Conservation (phyloP, 2,113 vertebrate genomes). For the Dryoscopus gambensis region DNA sequence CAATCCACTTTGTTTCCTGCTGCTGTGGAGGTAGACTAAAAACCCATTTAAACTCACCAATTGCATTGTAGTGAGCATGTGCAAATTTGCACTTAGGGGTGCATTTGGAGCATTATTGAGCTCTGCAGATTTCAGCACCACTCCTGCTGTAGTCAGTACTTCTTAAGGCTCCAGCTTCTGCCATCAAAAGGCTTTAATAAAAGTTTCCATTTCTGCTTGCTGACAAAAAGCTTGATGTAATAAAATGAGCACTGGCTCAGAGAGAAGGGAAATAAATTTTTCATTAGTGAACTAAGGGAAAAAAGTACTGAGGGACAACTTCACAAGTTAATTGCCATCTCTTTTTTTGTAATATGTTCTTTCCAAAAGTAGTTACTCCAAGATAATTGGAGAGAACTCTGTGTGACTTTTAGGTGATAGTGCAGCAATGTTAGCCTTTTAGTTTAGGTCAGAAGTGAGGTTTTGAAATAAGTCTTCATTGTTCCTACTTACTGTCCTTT, state of each 20-base stretch:
- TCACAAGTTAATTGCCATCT: background rate
- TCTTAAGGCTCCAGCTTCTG: background rate
- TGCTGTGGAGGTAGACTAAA: background rate
- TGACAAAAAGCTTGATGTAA: background rate
- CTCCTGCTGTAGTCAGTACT: background rate
- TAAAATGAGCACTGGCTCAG: background rate
- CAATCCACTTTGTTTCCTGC: background rate
- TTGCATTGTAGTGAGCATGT: background rate
- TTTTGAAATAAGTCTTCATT: background rate
- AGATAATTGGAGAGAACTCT: background rate
- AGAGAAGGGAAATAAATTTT: constrained; percentile 18
- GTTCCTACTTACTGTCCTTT: background rate
- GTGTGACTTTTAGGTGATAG: background rate
- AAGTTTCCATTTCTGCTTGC: constrained; percentile 10
- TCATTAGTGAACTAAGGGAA: background rate
- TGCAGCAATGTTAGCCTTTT: background rate
- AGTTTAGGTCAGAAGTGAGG: background rate
- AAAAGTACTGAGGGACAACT: background rate
- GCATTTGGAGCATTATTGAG: background rate
- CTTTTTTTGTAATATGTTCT: background rate
- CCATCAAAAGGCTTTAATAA: background rate
- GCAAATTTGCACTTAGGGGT: background rate
- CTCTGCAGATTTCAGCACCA: background rate
- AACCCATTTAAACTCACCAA: background rate
- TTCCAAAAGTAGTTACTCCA: background rate